Evolutionary conservation across 2,113 vertebrate genomes (phyloP).

Genomic region (Acrocephalus kingi): DNA sequence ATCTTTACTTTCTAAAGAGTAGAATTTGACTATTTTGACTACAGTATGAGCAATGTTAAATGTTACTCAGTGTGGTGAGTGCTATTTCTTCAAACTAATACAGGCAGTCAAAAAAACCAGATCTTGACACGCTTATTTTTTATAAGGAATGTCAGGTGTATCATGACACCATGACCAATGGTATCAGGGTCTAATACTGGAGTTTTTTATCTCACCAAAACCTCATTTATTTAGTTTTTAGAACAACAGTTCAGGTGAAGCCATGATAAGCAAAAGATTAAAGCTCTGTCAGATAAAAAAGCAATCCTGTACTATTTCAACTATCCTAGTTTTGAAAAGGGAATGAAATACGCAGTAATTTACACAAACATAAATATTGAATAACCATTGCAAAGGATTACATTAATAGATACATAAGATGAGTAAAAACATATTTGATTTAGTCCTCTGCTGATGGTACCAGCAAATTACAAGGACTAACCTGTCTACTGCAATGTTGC

Average conservation of each 20-base stretch:
- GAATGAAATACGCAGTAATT: constrained; percentile 43
- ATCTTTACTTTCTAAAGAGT: background rate
- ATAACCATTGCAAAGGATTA: constrained; percentile 38
- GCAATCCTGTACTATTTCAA: constrained; percentile 29
- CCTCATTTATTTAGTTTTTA: background rate
- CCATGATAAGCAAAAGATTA: constrained; percentile 22
- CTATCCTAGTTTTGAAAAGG: constrained; percentile 32
- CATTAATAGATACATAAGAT: constrained; percentile 39
- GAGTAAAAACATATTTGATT: constrained; percentile 29
- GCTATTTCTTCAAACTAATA: background rate
- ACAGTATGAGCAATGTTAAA: background rate
- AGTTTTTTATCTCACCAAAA: background rate
- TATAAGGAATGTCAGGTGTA: background rate
- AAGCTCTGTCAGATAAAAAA: constrained; percentile 50
- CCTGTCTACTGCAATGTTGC: background rate
- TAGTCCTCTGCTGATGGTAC: constrained; percentile 22
- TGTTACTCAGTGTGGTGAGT: background rate
- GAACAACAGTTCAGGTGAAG: background rate
- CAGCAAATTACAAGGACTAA: constrained; percentile 36
- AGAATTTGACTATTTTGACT: background rate
- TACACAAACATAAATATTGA: constrained; percentile 46
- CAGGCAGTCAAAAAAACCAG: background rate
- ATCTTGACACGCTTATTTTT: background rate
- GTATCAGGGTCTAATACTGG: background rate
- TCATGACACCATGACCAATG: background rate